A percentile compares a stretch with the other conserved stretches of the same genome.
Conservation (phyloP, 2,888 invertebrate species). For the Agrotis segetum region DNA sequence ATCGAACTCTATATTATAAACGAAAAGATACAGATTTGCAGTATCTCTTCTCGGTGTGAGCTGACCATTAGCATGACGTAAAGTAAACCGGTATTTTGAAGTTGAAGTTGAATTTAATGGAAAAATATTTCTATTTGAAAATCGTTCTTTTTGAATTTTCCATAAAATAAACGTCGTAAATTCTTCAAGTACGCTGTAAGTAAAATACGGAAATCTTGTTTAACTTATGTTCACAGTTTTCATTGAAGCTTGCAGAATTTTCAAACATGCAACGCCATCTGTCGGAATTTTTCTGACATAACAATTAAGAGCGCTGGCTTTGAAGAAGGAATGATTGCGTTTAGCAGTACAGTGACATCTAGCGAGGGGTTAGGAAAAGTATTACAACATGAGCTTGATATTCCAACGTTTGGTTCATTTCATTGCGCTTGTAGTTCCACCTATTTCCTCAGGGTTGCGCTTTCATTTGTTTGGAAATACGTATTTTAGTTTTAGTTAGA, state of each 20-base stretch:
- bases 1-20: too few relatives aligned
- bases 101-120: too few relatives aligned
- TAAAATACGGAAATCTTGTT: too few relatives aligned
- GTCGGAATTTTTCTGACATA: conserved; percentile 10
- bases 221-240: not conserved
- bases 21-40: too few relatives aligned
- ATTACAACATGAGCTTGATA: not conserved
- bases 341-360: conserved; percentile 49
- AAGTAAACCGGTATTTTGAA: too few relatives aligned
- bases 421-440: not conserved
- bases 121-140: too few relatives aligned
- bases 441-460: conserved; percentile 16
- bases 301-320: not conserved
- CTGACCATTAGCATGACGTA: too few relatives aligned
- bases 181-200: too few relatives aligned
- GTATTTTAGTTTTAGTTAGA: not conserved
- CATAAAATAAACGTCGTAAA: too few relatives aligned
- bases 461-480: conserved; percentile 7
- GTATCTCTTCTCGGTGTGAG: too few relatives aligned
- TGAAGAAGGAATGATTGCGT: not conserved
- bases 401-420: not conserved
- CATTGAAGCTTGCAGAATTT: not conserved
- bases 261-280: conserved; percentile 39
- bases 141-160: too few relatives aligned
- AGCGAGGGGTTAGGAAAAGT: conserved; percentile 8